A percentile compares a stretch with the other conserved stretches of the same genome.
Conservation (phyloP, 2,113 vertebrate species). For the Labrus mixtus region DNA sequence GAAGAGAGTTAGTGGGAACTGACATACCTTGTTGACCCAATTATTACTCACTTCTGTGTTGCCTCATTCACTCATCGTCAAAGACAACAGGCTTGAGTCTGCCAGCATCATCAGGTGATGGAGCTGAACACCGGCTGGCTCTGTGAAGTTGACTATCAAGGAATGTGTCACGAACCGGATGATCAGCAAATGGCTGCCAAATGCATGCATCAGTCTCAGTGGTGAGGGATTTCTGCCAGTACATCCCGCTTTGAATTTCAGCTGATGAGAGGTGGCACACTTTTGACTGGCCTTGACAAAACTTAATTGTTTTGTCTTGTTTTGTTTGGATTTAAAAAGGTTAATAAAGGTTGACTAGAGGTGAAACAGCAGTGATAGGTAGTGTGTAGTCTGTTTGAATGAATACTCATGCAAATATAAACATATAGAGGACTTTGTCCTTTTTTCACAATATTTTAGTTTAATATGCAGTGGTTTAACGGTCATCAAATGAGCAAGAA, state of each 20-base stretch:
- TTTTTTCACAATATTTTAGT: background rate
- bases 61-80: slow-evolving; percentile 72
- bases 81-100: slow-evolving; percentile 68
- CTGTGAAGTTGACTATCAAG: slow-evolving; percentile 79
- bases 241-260: slow-evolving; percentile 56
- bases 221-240: slow-evolving; percentile 65
- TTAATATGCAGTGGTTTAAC: background rate
- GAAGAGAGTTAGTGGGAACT: slow-evolving; percentile 62
- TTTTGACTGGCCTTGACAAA: slow-evolving; percentile 59
- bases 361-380: background rate
- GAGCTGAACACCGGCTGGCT: slow-evolving; percentile 71
- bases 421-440: background rate
- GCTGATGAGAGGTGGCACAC: slow-evolving; percentile 51
- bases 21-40: slow-evolving; percentile 80
- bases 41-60: slow-evolving; percentile 80
- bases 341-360: background rate
- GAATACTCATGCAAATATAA: background rate
- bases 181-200: slow-evolving; percentile 75
- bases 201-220: slow-evolving; percentile 66
- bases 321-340: slow-evolving; percentile 28
- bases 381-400: background rate
- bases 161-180: slow-evolving; percentile 75
- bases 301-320: slow-evolving; percentile 28
- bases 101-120: slow-evolving; percentile 74
- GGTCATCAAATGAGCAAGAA: background rate